Percentiles rank a stretch among this genome's conserved stretches.
phyloP scores from a whole-genome alignment of 2,888 invertebrate species.

The Corbicula japonica region DNA sequence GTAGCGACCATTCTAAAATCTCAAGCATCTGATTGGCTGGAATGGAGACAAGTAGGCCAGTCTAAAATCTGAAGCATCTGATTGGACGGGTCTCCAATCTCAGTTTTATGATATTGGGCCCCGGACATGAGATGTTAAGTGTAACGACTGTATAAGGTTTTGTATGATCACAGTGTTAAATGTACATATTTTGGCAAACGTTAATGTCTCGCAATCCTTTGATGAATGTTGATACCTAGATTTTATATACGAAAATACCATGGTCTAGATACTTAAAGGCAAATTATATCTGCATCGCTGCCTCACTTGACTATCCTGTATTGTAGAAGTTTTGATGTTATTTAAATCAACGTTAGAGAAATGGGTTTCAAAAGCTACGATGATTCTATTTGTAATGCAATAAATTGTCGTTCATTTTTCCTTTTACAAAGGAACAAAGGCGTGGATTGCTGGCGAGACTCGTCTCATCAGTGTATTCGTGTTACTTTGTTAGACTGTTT shows the following conservation, averaged over 20 bases:
- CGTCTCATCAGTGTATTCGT: no score
- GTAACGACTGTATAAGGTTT: no score
- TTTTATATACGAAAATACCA: constrained; percentile 24
- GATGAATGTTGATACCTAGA: constrained; percentile 10
- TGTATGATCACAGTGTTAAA: background rate
- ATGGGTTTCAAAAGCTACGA: constrained; percentile 1
- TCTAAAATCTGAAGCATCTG: no score
- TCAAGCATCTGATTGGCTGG: no score
- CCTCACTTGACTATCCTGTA: constrained; percentile 2
- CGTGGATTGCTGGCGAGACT: no score
- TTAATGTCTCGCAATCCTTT: constrained; percentile 1
- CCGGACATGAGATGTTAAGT: no score
- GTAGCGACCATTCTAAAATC: no score
- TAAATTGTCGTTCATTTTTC: constrained; percentile 2
- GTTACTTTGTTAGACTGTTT: no score
- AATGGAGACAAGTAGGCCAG: no score
- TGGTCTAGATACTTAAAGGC: constrained; percentile 28
- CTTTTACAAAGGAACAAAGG: background rate
- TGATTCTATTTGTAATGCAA: background rate
- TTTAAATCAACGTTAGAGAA: background rate
- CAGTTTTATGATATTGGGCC: no score
- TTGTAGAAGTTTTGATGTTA: constrained; percentile 11
- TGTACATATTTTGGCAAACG: constrained; percentile 21
- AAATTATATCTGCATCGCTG: constrained; percentile 26
- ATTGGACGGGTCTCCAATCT: no score